These are phyloP conservation scores for Pseudomyrmex gracilis DNA, from an alignment of 1,140 invertebrate species.

Conservation along the genomic window DNA sequence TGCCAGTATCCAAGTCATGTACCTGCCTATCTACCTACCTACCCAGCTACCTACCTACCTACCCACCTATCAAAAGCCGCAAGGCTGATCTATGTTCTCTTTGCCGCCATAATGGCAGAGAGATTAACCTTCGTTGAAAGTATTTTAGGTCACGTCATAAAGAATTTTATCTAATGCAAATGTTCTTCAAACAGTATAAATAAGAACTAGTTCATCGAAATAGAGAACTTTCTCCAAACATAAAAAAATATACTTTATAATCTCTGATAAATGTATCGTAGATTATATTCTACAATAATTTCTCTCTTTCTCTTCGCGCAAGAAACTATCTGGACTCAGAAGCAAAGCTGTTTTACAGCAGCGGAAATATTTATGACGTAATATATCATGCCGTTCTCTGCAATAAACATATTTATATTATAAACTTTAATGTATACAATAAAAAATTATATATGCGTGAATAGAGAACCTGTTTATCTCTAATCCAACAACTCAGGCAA, in stretches of 20 bases:
- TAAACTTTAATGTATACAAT: background rate
- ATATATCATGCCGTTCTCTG: background rate
- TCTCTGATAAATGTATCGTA: too few relatives aligned
- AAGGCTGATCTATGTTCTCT: slow-evolving; percentile 42
- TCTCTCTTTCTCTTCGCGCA: too few relatives aligned
- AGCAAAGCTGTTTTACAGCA: background rate
- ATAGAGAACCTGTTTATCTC: background rate
- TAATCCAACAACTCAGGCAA: background rate
- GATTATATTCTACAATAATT: too few relatives aligned
- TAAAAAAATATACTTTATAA: too few relatives aligned
- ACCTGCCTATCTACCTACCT: slow-evolving; percentile 55
- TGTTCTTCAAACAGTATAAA: too few relatives aligned
- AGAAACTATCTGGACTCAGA: background rate
- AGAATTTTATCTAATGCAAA: background rate
- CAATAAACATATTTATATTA: background rate
- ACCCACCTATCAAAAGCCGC: slow-evolving; percentile 50
- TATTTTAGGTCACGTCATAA: slow-evolving; percentile 15
- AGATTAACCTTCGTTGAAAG: slow-evolving; percentile 12
- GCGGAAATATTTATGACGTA: background rate
- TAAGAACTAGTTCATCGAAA: too few relatives aligned
- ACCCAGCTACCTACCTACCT: slow-evolving; percentile 48
- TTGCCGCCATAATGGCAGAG: slow-evolving; percentile 18
- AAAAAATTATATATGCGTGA: slow-evolving; percentile 16
- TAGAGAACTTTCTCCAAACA: too few relatives aligned
- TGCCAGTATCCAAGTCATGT: slow-evolving; percentile 5